Percentiles rank a stretch among this genome's conserved stretches.
Conservation (phyloP, 1,140 invertebrate genomes). For the Fopius arisanus region DNA sequence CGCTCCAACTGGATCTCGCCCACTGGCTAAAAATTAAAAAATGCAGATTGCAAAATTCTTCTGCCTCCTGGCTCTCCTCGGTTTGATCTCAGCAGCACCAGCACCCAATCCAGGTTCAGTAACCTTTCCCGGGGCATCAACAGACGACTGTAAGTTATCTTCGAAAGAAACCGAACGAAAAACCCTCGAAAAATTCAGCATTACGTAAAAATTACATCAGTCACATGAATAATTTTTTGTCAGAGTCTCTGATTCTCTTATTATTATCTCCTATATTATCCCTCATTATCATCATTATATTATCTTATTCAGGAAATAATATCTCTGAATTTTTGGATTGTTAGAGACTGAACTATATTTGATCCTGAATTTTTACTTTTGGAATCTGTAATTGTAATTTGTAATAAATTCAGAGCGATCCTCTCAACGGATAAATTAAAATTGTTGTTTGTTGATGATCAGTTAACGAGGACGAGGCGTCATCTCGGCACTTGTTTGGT, state of each 20-base stretch:
- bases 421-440: neutral
- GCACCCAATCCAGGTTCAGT: neutral
- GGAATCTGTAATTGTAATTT: no score
- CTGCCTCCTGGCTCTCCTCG: neutral
- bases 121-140: slow-evolving; percentile 23
- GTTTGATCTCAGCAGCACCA: neutral
- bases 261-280: no score
- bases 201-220: no score
- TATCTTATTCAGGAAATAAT: no score
- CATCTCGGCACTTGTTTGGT: slow-evolving; percentile 30
- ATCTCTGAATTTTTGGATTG: no score
- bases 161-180: neutral
- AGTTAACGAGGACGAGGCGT: slow-evolving; percentile 25
- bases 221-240: no score
- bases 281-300: no score
- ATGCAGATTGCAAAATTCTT: neutral
- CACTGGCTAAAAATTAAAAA: neutral
- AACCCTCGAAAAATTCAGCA: neutral
- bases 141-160: slow-evolving; percentile 17
- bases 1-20: neutral
- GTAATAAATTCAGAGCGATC: no score
- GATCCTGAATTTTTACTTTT: no score
- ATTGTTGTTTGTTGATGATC: no score
- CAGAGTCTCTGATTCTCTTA: no score
- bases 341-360: no score